phyloP scores from a whole-genome alignment of 2,113 vertebrate genomes.

The Sylvilagus bachmani region DNA sequence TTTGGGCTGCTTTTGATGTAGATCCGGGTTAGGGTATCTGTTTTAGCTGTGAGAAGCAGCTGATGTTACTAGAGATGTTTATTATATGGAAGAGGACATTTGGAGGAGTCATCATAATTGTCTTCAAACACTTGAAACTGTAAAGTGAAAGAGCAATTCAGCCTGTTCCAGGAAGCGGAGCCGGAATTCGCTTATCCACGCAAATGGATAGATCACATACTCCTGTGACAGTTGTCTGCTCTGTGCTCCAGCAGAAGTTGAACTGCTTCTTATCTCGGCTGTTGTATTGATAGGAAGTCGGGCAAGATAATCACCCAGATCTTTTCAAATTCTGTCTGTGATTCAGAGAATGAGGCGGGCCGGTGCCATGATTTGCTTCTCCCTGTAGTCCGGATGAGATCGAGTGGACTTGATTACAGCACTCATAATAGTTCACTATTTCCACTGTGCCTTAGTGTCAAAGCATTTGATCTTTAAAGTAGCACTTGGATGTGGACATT shows the following conservation, averaged over 20 bases:
- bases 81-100: conserved; percentile 13
- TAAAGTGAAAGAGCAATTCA: neutral
- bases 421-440: neutral
- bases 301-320: neutral
- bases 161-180: conserved; percentile 38
- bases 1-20: conserved; percentile 20
- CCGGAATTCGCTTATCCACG: conserved; percentile 30
- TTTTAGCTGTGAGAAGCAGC: neutral
- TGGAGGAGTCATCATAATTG: conserved; percentile 4
- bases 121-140: conserved; percentile 27
- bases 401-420: neutral
- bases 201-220: neutral
- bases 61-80: neutral
- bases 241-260: neutral
- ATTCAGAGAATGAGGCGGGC: neutral
- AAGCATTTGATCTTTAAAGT: neutral
- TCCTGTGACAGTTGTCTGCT: neutral
- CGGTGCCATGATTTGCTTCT: neutral
- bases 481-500: too few relatives aligned
- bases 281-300: neutral
- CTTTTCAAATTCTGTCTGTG: conserved; percentile 40
- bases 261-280: conserved; percentile 6
- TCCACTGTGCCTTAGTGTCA: conserved; percentile 39
- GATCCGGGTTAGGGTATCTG: neutral
- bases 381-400: neutral